phyloP scores from a whole-genome alignment of 2,113 vertebrate species.

The Myodes glareolus region DNA sequence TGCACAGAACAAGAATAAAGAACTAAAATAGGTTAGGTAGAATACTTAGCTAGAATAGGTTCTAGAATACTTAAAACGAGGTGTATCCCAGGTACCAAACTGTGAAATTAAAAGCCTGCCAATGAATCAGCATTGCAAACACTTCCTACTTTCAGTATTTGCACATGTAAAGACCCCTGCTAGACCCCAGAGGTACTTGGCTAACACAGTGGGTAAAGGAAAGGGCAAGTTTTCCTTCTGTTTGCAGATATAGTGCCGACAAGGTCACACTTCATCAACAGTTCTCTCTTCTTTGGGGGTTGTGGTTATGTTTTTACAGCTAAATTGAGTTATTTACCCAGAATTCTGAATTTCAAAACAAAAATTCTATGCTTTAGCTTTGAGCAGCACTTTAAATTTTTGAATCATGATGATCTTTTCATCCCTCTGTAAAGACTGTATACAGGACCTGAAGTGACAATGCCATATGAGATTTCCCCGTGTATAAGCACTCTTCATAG shows the following conservation, averaged over 20 bases:
- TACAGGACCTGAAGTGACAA: too few relatives aligned
- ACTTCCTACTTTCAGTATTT: conserved; percentile 35
- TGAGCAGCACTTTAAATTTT: background rate
- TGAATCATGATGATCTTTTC: background rate
- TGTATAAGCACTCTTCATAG: background rate
- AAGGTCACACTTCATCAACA: background rate
- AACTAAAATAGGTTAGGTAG: conserved; percentile 26
- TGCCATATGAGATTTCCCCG: background rate
- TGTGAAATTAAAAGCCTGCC: conserved; percentile 64
- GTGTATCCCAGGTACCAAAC: conserved; percentile 56
- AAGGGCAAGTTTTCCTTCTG: background rate
- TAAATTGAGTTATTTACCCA: background rate
- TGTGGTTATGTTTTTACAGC: background rate
- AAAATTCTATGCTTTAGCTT: background rate
- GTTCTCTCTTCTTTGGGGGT: background rate
- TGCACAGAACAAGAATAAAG: conserved; percentile 53
- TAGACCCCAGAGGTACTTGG: conserved; percentile 5
- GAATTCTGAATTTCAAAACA: conserved; percentile 3
- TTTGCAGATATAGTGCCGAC: background rate
- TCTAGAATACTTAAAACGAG: conserved; percentile 25
- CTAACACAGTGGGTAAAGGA: background rate
- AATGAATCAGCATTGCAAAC: conserved; percentile 34
- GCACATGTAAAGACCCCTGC: background rate
- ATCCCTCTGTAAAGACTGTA: background rate
- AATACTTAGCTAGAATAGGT: conserved; percentile 40